Evolutionary conservation across 2,113 vertebrate genomes (phyloP).

Genomic region (Pionites leucogaster): DNA sequence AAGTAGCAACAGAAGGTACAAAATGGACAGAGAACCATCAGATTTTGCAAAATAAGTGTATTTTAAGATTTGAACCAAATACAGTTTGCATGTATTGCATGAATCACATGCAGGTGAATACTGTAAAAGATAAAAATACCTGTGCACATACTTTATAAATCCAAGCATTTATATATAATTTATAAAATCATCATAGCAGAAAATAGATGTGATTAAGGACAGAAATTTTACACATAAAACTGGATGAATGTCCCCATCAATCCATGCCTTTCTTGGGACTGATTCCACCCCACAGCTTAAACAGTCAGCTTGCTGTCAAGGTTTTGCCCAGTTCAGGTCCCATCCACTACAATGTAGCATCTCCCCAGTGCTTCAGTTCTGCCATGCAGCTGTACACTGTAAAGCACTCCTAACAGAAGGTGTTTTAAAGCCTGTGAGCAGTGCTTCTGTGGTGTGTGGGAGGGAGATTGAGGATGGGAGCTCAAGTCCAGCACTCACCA

Average conservation of each 20-base stretch:
- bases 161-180: not conserved
- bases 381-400: not conserved
- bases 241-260: not conserved
- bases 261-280: not conserved
- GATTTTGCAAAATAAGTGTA: constrained; percentile 36
- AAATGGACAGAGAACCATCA: not conserved
- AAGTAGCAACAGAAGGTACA: not conserved
- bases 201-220: not conserved
- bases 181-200: not conserved
- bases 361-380: not conserved
- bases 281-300: not conserved
- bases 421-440: not conserved
- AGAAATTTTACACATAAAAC: not conserved
- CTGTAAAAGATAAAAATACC: constrained; percentile 54
- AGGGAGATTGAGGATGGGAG: not conserved
- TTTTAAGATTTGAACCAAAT: constrained; percentile 29
- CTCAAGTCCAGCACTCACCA: rapidly evolving
- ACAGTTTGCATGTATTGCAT: not conserved
- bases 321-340: not conserved
- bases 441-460: rapidly evolving
- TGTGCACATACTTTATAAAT: not conserved
- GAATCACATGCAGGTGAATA: not conserved
- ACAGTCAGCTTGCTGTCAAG: not conserved
- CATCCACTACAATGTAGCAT: too few species aligned
- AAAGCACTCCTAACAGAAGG: not conserved